phyloP scores from a whole-genome alignment of 2,113 vertebrate genomes.

The Calidris pygmaea region DNA sequence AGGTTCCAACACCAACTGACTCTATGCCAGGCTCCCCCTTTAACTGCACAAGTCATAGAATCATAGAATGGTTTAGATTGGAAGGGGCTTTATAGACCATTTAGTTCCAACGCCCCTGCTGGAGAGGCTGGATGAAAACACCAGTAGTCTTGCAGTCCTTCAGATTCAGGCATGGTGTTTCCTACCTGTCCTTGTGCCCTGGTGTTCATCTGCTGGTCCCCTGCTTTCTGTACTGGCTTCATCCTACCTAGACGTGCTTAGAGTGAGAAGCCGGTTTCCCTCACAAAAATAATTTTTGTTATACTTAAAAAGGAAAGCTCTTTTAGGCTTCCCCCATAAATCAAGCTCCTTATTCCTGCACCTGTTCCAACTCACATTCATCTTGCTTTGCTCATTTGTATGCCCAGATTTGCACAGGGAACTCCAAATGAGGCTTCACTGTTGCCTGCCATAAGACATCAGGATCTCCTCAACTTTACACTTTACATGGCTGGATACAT shows the following conservation, averaged over 20 bases:
- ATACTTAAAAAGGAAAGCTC: neutral
- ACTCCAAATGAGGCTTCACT: neutral
- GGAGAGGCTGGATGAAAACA: neutral
- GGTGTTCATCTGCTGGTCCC: rapidly evolving
- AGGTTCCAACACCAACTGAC: neutral
- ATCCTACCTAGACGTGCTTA: neutral
- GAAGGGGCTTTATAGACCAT: neutral
- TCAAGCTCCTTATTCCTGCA: neutral
- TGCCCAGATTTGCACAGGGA: neutral
- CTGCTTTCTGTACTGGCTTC: neutral
- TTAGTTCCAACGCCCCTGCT: neutral
- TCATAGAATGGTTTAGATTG: neutral
- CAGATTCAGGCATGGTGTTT: neutral
- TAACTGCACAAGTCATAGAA: neutral
- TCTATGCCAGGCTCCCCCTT: neutral
- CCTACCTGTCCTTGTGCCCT: neutral
- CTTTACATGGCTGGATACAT: neutral
- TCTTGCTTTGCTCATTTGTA: neutral
- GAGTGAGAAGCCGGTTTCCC: neutral
- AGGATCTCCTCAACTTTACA: neutral
- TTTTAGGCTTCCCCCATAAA: neutral
- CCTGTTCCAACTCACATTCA: neutral
- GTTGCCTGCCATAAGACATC: rapidly evolving
- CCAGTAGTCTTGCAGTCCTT: neutral
- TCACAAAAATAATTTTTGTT: neutral